Base-by-base conservation (phyloP, 2,113 vertebrate species). In the Cheirogaleus medius region DNA sequence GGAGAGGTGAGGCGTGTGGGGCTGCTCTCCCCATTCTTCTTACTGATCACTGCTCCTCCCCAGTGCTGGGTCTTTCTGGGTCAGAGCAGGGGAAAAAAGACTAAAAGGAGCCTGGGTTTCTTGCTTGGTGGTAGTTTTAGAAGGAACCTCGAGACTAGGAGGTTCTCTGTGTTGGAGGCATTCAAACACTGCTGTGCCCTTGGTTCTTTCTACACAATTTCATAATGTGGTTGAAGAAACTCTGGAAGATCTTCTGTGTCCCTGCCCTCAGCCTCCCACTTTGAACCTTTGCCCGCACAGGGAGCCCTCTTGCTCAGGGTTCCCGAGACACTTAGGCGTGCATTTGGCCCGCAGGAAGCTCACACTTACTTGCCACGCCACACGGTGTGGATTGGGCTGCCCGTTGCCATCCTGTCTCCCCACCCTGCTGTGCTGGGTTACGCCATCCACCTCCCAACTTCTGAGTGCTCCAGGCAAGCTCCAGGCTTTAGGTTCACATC, bases 341-440 rank as follows among this genome's bases (percentile, higher is more conserved):
- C 8, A 27, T 39, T 25, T 56, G 68, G 34, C 18, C 21, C 34
- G 20, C 1, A 6, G 3, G 18, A 88, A 94, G 34, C 56, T 87
- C 63, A 25, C 64, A 74, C 8, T 8, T 42, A 7, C 14, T 64
- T 54, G 49, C 17, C 64, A 80, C 32, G 13, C 13, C 52, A 47
- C 47, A 54, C 1, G 1, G 8, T 27, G 18, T 3, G 12, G 10
- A n/a, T 0, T 37, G 17, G 39, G 44, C 54, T 34, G 14, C 29
- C n/a, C 63, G 10, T 17, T n/a, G 3, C 13, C 60, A 39, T 54
- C 63, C 15, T 32, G 3, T 44, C 47, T 42, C 32, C n/a, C 52
- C 1, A 2, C 34, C 23, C 78, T 63, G 82, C 49, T 56, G 1
- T 71, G 73, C 64, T 47, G 27, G 34, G 3, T n/a, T 37, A 25